Base-by-base conservation (phyloP, 2,888 invertebrate genomes). In the Pogonocherus hispidulus region DNA sequence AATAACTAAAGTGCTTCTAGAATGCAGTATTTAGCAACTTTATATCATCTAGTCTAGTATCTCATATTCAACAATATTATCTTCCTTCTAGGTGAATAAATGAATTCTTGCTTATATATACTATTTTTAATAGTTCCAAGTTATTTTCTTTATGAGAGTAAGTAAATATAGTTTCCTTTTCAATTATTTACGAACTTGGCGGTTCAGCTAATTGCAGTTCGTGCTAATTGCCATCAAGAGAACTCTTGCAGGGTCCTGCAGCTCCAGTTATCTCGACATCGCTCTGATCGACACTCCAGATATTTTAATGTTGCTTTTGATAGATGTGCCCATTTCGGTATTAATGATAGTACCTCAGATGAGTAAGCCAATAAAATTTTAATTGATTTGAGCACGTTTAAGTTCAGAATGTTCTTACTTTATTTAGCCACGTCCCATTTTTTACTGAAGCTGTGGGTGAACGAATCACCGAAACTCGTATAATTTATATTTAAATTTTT, bases 211-310 rank as follows among this genome's bases (percentile, higher is more conserved):
- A 71, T 73, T 73, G 71, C 62, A 67, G 71, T 69, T 73, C 67
- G 73, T 71, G 71, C 67, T 73, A 73, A 73, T 71, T 73, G 73
- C 71, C 71, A 67, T 67, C 69, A 63, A 68, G 14, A 14, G 23
- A 57, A 22, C 14, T 46, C 57, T 46, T 57, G 44, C n/a, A n/a
- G n/a, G n/a, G n/a, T n/a, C n/a, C 57, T 41, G 16, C 41, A 16
- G 11, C 22, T 14, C 23, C 6, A 14, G 20, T 57, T 57, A 57
- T 57, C 44, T 57, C 44, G 16, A 22, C 57, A 44, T 44, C 57
- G 23, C 2, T 9, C 16, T 22, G 44, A 57, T 44, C 57, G 57
- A 57, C 41, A 57, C 44, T 57, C 57, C 57, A 57, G 57, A 57
- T 57, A 56, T 41, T 56, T 44, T 23, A 57, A 57, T 57, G 44